Conservation (phyloP, 2,797 vertebrate genomes). For the Sylvilagus floridanus region DNA sequence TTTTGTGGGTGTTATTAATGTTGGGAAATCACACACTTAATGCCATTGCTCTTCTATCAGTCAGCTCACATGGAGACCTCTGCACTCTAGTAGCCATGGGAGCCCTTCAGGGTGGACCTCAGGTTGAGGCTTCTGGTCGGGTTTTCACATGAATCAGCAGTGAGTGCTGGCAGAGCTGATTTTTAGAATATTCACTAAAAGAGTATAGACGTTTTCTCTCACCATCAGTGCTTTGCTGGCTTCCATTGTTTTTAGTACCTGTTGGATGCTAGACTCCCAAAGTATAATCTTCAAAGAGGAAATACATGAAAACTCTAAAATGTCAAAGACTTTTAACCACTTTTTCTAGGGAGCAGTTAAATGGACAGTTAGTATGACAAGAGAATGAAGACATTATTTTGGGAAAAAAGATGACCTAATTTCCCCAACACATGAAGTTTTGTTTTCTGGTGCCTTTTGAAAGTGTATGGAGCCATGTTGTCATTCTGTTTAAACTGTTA, state of each 20-base stretch:
- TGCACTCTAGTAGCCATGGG: not conserved
- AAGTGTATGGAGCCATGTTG: constrained; percentile 63
- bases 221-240: not conserved
- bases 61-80: not conserved
- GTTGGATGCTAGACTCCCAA: not conserved
- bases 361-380: constrained; percentile 63
- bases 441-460: constrained; percentile 85
- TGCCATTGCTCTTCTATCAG: not conserved
- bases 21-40: constrained; percentile 45
- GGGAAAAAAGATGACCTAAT: constrained; percentile 77
- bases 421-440: constrained; percentile 79
- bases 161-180: not conserved
- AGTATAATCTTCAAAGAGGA: constrained; percentile 53
- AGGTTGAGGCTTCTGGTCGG: not conserved
- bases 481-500: constrained; percentile 70
- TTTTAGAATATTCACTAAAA: not conserved
- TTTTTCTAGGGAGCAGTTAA: constrained; percentile 70
- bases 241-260: not conserved
- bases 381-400: constrained; percentile 70
- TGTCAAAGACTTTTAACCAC: constrained; percentile 49
- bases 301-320: constrained; percentile 74
- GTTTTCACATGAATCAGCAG: not conserved
- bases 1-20: constrained; percentile 49
- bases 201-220: constrained; percentile 15
- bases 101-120: not conserved